phyloP scores from a whole-genome alignment of 2,113 vertebrate species.

The Tragelaphus imberbis region DNA sequence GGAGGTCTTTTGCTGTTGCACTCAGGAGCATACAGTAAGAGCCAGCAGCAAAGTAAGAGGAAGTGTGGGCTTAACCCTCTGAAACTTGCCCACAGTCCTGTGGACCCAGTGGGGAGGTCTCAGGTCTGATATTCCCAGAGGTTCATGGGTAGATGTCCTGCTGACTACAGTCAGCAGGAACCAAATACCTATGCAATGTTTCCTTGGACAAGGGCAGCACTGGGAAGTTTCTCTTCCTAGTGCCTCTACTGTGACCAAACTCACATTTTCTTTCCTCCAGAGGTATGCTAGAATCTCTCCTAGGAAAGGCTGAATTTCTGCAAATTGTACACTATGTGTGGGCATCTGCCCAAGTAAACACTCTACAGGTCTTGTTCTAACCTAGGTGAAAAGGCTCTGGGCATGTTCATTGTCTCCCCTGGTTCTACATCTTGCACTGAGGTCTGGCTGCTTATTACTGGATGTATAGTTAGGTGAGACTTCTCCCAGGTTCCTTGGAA shows the following conservation, averaged over 20 bases:
- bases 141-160: neutral
- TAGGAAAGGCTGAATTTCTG: neutral
- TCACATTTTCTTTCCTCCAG: neutral
- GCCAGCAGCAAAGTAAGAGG: neutral
- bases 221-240: neutral
- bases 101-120: neutral
- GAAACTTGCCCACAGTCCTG: neutral
- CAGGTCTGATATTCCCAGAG: neutral
- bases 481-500: neutral
- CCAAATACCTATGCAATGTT: neutral
- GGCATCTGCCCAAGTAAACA: neutral
- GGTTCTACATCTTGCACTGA: neutral
- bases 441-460: neutral
- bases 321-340: neutral
- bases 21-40: neutral
- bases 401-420: neutral
- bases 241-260: neutral
- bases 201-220: neutral
- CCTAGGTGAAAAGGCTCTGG: neutral
- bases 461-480: neutral
- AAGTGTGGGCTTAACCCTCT: neutral
- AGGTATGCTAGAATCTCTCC: neutral
- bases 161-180: neutral
- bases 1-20: neutral
- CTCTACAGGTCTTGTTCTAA: neutral